Conservation (phyloP, 2,888 invertebrate species). For the Bugula neritina region DNA sequence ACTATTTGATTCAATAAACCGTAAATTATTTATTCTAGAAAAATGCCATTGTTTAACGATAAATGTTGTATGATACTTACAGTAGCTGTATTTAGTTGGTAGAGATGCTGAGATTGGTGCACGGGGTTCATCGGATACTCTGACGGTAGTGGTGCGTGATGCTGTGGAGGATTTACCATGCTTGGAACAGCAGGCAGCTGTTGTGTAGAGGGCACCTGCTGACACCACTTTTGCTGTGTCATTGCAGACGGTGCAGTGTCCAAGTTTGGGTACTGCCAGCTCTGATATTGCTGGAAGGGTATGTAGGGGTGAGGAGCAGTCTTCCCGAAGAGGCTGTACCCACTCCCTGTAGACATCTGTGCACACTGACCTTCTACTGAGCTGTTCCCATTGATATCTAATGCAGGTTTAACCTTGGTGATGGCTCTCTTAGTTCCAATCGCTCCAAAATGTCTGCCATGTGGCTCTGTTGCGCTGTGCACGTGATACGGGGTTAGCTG, state of each 20-base stretch:
- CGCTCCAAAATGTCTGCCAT: neutral
- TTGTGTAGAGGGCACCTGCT: neutral
- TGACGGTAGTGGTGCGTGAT: too few relatives aligned
- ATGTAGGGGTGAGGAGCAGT: neutral
- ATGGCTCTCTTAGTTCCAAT: neutral
- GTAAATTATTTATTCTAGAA: too few relatives aligned
- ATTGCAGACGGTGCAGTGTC: neutral
- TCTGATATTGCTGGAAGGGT: neutral
- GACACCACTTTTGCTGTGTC: neutral
- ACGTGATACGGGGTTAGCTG: neutral
- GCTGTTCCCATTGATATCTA: neutral
- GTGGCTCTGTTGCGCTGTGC: neutral
- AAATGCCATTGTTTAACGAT: too few relatives aligned
- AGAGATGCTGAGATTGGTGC: too few relatives aligned
- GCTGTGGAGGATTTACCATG: too few relatives aligned
- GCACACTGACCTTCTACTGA: neutral
- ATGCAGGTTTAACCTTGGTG: neutral
- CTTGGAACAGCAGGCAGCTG: too few relatives aligned
- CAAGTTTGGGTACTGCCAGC: neutral
- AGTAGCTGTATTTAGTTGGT: too few relatives aligned
- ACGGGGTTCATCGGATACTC: too few relatives aligned
- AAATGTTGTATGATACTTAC: too few relatives aligned
- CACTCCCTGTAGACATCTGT: neutral
- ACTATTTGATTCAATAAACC: too few relatives aligned
- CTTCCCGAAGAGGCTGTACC: neutral